Base-by-base conservation (phyloP, 2,888 invertebrate species). In the Epirrhoe tristata region DNA sequence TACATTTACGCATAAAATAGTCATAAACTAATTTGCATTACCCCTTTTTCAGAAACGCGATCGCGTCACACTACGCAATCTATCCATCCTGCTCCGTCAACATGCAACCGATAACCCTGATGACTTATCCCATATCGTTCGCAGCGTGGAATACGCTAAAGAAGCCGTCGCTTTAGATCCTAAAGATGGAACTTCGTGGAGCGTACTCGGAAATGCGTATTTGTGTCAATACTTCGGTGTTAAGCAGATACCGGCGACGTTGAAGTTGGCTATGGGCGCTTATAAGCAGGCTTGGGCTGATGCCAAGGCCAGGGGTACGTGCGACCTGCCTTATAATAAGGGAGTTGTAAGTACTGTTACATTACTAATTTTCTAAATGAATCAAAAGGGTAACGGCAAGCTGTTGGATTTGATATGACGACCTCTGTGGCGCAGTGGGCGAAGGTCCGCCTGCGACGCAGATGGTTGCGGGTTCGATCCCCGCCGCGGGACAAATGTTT, bases 291-390 rank as follows among this genome's bases (percentile, higher is more conserved):
- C 98, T 0, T 96, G 96, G 87, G 92, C 94, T 85, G 88, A 97
- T 82, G 91, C 95, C 0, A 91, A 96, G 1, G 96, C 97, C 0
- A 95, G 93, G 80, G 95, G 95, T 69, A 96, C 96, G 74, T 96
- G 97, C 0, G 97, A 98, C 88, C 93, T 98, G 54, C 96, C 97
- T 89, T 97, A 96, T 82, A 98, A 98, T 87, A 96, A 96, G 91
- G 97, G 96, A 66, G 95, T 96, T 81, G 97, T 98, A 91, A 95
- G 96, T 94, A 74, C 69, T 50, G 24, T 50, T 24, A 24, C 24
- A 24, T 3, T 24, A 24, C 24, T 43, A 12, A 34, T 34, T 34
- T 34, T 34, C 6, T 34, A 34, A 34, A 7, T n/a, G n/a, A n/a
- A n/a, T n/a, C 24, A 24, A 24, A 24, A 24, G 24, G 24, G 24